phyloP scores from a whole-genome alignment of 2,113 vertebrate species.

The Empidonax alnorum region DNA sequence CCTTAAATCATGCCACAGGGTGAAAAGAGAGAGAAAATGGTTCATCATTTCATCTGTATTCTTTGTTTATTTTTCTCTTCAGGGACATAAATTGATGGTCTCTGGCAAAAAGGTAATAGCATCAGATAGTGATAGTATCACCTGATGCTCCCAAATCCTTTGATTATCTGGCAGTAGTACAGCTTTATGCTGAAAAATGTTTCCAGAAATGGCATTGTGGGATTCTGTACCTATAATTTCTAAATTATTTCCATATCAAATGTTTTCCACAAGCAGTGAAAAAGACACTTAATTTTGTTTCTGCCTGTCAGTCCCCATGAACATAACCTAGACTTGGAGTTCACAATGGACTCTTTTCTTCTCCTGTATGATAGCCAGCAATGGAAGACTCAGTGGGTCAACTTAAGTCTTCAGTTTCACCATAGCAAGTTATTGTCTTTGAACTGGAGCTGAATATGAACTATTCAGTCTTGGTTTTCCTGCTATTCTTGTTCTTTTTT shows the following conservation, averaged over 20 bases:
- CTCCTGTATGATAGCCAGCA: not conserved
- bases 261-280: not conserved
- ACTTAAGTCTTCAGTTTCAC: not conserved
- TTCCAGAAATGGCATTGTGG: not conserved
- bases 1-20: not conserved
- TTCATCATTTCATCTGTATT: constrained; percentile 2
- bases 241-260: constrained; percentile 40
- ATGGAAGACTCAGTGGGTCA: fast-evolving
- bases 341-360: not conserved
- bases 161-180: not conserved
- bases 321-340: not conserved
- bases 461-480: not conserved
- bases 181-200: not conserved
- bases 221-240: not conserved
- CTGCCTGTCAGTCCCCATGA: not conserved
- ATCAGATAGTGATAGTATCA: not conserved
- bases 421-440: not conserved
- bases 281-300: constrained; percentile 14
- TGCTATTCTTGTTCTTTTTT: not conserved
- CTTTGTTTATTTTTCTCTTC: not conserved
- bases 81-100: not conserved
- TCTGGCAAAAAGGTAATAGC: not conserved
- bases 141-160: not conserved
- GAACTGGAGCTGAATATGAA: not conserved
- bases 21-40: constrained; percentile 2